phyloP scores from a whole-genome alignment of 2,797 vertebrate genomes.

The Pangasius sanitwongsei region DNA sequence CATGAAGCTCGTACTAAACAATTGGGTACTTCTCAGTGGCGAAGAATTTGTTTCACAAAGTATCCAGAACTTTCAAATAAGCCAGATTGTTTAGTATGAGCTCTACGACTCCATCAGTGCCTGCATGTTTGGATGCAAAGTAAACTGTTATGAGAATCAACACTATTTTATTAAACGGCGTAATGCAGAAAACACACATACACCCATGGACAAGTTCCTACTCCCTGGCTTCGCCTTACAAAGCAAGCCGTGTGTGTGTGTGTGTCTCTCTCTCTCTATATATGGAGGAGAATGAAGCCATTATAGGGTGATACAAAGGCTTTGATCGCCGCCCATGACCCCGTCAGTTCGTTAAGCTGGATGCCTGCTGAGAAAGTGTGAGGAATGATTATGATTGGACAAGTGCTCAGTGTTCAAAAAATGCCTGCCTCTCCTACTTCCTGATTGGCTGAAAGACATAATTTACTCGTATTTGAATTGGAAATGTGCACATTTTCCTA shows the following conservation, averaged over 20 bases:
- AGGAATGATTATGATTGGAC: slow-evolving; percentile 14
- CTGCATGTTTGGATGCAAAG: background rate
- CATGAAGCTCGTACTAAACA: background rate
- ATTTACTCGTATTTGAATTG: slow-evolving; percentile 17
- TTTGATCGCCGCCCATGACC: slow-evolving; percentile 74
- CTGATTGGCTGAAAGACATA: slow-evolving; percentile 12
- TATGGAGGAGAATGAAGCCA: slow-evolving; percentile 73
- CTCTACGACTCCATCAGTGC: background rate
- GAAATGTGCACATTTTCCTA: background rate
- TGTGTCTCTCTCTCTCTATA: slow-evolving; percentile 11
- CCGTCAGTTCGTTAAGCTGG: slow-evolving; percentile 60
- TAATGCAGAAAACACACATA: background rate
- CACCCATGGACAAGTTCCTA: background rate
- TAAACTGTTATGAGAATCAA: background rate
- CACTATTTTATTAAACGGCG: background rate
- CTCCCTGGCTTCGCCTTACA: slow-evolving; percentile 6
- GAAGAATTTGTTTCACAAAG: background rate
- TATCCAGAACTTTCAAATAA: background rate
- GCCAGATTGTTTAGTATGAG: background rate
- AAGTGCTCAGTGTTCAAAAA: slow-evolving; percentile 14
- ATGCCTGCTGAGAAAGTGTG: slow-evolving; percentile 22
- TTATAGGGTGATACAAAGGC: slow-evolving; percentile 76
- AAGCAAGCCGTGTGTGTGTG: slow-evolving; percentile 18
- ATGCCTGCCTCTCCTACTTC: background rate
- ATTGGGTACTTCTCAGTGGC: background rate